Evolutionary conservation across 2,797 vertebrate species (phyloP).

Genomic region (Pygocentrus nattereri): DNA sequence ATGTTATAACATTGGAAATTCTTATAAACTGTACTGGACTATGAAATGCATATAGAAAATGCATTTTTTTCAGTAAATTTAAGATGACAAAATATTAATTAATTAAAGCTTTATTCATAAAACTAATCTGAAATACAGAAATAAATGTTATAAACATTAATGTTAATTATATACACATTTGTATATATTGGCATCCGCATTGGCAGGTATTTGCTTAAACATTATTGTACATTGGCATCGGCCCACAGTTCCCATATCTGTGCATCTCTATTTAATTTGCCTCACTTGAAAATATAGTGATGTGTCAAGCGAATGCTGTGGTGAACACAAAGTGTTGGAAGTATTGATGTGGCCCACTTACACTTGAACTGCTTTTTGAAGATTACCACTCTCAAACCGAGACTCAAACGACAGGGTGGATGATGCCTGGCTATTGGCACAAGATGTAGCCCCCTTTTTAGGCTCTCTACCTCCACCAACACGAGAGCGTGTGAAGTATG

Average conservation of each 20-base stretch:
- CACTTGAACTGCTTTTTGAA: slow-evolving; percentile 90
- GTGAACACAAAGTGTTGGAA: not conserved
- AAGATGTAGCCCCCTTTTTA: slow-evolving; percentile 60
- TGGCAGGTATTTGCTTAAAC: no score
- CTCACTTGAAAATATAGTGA: not conserved
- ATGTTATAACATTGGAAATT: no score
- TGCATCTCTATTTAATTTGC: not conserved
- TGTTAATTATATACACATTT: no score
- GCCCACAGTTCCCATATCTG: not conserved
- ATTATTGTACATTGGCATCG: no score
- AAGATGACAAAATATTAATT: no score
- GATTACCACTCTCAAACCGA: slow-evolving; percentile 94
- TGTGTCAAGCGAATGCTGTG: not conserved
- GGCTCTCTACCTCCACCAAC: slow-evolving; percentile 79
- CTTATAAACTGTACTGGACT: no score
- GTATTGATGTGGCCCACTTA: slow-evolving; percentile 73
- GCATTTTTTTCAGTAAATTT: no score
- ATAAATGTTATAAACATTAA: no score
- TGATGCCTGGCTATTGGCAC: slow-evolving; percentile 69
- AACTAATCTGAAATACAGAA: no score
- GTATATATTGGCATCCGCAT: no score
- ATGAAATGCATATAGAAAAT: no score
- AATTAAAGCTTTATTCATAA: no score
- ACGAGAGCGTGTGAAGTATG: slow-evolving; percentile 83
- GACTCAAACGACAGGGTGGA: slow-evolving; percentile 89